Percentiles rank a stretch among this genome's conserved stretches.
Evolutionary conservation across 2,888 invertebrate genomes (phyloP).

Genomic region (Pristionchus mayeri): DNA sequence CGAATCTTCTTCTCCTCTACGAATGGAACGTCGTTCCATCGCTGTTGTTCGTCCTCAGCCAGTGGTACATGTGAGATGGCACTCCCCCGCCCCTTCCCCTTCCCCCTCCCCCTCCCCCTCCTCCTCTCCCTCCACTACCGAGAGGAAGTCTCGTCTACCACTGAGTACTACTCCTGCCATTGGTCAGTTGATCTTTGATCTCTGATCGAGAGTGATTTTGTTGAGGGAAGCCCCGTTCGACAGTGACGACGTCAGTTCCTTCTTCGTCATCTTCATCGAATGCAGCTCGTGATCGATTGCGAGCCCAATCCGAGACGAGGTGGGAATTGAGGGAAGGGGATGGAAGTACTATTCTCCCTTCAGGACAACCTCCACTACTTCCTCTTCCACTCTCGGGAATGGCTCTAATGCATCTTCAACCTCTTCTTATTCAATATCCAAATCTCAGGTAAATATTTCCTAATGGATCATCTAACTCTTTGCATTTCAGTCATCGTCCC

Average conservation of each 20-base stretch:
- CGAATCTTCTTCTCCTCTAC: constrained; percentile 58
- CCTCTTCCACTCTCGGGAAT: not conserved
- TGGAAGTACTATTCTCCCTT: not conserved
- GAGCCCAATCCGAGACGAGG: constrained; percentile 44
- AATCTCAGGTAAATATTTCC: too few relatives aligned
- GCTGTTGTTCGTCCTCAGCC: constrained; percentile 75
- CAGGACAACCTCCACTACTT: not conserved
- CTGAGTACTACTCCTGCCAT: constrained; percentile 53
- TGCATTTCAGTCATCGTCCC: constrained; percentile 43
- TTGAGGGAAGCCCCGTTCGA: constrained; percentile 5
- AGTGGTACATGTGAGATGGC: constrained; percentile 65
- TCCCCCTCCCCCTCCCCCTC: not conserved
- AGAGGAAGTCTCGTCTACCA: constrained; percentile 62
- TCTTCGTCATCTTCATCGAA: constrained; percentile 16
- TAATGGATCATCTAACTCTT: too few relatives aligned
- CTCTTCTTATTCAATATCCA: constrained; percentile 30
- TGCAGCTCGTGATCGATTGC: not conserved
- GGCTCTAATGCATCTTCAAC: not conserved
- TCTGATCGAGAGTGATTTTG: not conserved
- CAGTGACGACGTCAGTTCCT: not conserved
- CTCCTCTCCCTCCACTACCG: not conserved
- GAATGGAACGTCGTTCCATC: constrained; percentile 62
- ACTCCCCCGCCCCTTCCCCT: constrained; percentile 50
- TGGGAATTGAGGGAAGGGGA: not conserved
- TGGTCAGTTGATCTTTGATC: constrained; percentile 4